Base-by-base conservation (phyloP, 2,113 vertebrate species). In the Rhea pennata region DNA sequence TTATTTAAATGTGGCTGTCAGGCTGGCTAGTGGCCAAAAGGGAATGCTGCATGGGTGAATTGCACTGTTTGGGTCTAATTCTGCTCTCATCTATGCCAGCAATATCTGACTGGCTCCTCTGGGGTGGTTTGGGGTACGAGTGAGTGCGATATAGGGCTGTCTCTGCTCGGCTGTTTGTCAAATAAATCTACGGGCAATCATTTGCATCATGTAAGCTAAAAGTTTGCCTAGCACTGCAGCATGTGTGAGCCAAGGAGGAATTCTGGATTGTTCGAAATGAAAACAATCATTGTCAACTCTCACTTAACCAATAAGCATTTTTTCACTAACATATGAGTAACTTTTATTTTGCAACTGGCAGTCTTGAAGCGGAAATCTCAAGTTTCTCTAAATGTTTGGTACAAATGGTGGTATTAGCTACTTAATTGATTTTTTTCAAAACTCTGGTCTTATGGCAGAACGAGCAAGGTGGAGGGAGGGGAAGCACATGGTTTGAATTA, bases 121-220 rank as follows among this genome's bases (percentile, higher is more conserved):
- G 78, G 81, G 92, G 95, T 92, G 93, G 92, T 67, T 80, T 89
- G 91, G 94, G 85, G 90, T 92, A 92, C 90, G 81, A 95, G 92
- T 36, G 88, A 96, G 84, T 71, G 93, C 95, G 88, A n/a, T 69
- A 80, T 7, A 90, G 91, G 91, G 82, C 93, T 95, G 91, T 94
- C 17, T 54, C 73, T 89, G 74, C 88, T 93, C 84, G 58, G 23
- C 36, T 90, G 46, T 88, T 86, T 89, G n/a, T 91, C 90, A 92
- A 54, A 61, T 66, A 66, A 81, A 53, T 84, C 44, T 82, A 79
- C 96, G 59, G 79, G 56, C 85, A 73, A 73, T 80, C 59, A n/a
- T 84, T 91, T 89, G 86, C 58, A 36, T 62, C 22, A 53, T 91
- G 94, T 94, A 83, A 96, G 88, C 84, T 79, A 67, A 97, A 87